Conservation (phyloP, 2,888 invertebrate species). For the Proisotoma minuta region DNA sequence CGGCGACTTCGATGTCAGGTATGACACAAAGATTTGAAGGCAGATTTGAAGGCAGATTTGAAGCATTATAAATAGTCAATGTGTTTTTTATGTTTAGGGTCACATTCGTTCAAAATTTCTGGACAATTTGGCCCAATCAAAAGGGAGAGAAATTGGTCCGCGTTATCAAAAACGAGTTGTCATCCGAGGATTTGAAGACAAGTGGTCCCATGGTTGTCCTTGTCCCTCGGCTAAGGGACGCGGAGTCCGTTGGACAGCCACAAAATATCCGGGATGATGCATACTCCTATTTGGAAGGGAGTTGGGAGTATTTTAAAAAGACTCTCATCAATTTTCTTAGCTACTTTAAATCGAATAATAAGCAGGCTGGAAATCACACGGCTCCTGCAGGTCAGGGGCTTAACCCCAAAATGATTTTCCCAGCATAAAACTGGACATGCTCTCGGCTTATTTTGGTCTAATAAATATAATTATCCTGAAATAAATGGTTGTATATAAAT, state of each 20-base stretch:
- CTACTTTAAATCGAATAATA: not conserved
- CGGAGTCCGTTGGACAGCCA: not conserved
- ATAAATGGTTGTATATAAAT: too few species aligned
- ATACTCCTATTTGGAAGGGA: not conserved
- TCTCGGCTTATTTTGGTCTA: too few species aligned
- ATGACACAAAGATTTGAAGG: not conserved
- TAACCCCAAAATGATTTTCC: too few species aligned
- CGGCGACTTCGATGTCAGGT: slow-evolving; percentile 1
- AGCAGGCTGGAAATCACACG: not conserved
- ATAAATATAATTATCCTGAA: too few species aligned
- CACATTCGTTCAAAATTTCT: slow-evolving; percentile 27
- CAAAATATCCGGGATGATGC: not conserved
- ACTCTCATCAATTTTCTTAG: slow-evolving; percentile 11
- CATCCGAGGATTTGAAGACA: too few species aligned
- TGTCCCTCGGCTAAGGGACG: not conserved
- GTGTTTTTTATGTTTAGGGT: slow-evolving; percentile 1
- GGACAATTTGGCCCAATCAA: slow-evolving; percentile 24
- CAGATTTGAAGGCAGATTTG: not conserved
- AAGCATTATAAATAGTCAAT: not conserved
- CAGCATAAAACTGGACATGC: too few species aligned
- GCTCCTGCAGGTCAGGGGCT: too few species aligned
- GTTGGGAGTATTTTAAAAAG: slow-evolving; percentile 21
- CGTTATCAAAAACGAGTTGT: not conserved
- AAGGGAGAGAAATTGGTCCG: not conserved
- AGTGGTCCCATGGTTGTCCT: too few species aligned